phyloP scores from a whole-genome alignment of 2,888 invertebrate genomes.

The Dolomedes plantarius region DNA sequence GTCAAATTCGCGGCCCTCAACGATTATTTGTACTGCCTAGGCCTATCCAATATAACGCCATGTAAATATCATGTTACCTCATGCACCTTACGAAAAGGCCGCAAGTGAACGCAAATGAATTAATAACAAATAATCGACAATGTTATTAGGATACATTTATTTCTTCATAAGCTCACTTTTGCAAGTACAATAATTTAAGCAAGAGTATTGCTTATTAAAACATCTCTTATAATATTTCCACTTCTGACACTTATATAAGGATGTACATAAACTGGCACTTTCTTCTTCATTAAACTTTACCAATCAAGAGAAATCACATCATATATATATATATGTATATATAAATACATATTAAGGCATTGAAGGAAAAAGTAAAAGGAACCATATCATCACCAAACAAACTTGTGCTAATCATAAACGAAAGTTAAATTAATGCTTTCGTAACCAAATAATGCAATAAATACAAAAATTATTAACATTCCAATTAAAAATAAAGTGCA shows the following conservation, averaged over 20 bases:
- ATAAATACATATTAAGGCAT: not conserved
- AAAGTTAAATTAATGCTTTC: not conserved
- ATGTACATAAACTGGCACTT: constrained; percentile 23
- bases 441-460: too few relatives aligned
- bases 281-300: not conserved
- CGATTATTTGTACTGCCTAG: too few relatives aligned
- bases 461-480: too few relatives aligned
- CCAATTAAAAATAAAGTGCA: too few relatives aligned
- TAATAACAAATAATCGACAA: too few relatives aligned
- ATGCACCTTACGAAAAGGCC: too few relatives aligned
- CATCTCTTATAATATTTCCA: constrained; percentile 14
- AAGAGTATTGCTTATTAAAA: constrained; percentile 20
- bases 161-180: constrained; percentile 27
- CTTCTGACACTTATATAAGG: constrained; percentile 4
- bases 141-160: constrained; percentile 25
- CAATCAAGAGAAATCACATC: constrained; percentile 14
- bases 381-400: not conserved
- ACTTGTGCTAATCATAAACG: not conserved
- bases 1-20: too few relatives aligned
- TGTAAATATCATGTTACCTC: too few relatives aligned
- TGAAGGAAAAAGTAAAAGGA: constrained; percentile 6
- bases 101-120: too few relatives aligned
- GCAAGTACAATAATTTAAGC: constrained; percentile 28
- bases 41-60: too few relatives aligned
- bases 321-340: not conserved